phyloP scores from a whole-genome alignment of 2,888 invertebrate species.

The Ophion ventricosus region DNA sequence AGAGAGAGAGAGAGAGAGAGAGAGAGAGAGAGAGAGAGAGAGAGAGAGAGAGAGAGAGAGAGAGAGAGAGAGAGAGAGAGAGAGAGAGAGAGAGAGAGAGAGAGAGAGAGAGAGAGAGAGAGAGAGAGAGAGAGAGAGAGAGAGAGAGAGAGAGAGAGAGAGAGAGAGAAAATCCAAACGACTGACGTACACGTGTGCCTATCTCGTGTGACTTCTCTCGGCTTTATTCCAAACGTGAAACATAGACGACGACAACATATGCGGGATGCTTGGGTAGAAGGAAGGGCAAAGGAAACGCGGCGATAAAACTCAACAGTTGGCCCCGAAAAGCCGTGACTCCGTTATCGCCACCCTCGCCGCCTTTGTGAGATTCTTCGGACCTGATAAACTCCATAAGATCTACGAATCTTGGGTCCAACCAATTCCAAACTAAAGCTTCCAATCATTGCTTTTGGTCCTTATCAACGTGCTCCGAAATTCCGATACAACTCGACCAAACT shows the following conservation, averaged over 20 bases:
- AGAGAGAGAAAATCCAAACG: slow-evolving; percentile 32
- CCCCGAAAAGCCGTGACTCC: slow-evolving; percentile 73
- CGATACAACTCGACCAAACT: background rate
- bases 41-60: background rate
- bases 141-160: background rate
- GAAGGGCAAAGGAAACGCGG: slow-evolving; percentile 60
- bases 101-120: background rate
- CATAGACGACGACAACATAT: slow-evolving; percentile 63
- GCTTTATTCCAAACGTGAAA: slow-evolving; percentile 61
- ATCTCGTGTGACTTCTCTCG: slow-evolving; percentile 69
- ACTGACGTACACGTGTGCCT: slow-evolving; percentile 69
- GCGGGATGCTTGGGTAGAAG: slow-evolving; percentile 51
- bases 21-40: slow-evolving; percentile 29
- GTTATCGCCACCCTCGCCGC: slow-evolving; percentile 65
- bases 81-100: slow-evolving; percentile 28
- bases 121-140: slow-evolving; percentile 21
- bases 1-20: slow-evolving; percentile 18
- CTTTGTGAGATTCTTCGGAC: slow-evolving; percentile 47
- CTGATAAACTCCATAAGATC: slow-evolving; percentile 66
- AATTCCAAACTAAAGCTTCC: background rate
- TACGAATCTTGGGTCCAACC: background rate
- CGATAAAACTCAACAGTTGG: slow-evolving; percentile 82
- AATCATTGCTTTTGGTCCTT: background rate
- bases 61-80: slow-evolving; percentile 21
- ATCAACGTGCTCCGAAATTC: background rate